These are phyloP conservation scores for Aplodontia rufa DNA, from an alignment of 2,113 vertebrate genomes.

Conservation along the genomic window DNA sequence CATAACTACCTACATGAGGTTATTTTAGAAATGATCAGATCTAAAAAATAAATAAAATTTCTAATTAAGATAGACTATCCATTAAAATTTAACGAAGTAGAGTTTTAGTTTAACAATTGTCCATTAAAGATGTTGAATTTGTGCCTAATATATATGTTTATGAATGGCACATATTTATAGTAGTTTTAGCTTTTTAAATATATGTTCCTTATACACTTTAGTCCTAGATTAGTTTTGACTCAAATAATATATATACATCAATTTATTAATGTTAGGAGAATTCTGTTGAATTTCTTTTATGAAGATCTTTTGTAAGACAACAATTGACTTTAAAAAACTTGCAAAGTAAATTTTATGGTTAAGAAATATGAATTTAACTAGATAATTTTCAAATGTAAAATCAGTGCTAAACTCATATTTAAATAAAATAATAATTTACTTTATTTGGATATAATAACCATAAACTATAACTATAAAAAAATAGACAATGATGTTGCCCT, in stretches of 20 bases:
- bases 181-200: not conserved
- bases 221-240: not conserved
- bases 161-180: not conserved
- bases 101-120: no score
- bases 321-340: not conserved
- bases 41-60: slow-evolving; percentile 18
- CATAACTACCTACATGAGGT: not conserved
- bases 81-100: slow-evolving; percentile 33
- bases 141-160: not conserved
- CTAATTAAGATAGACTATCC: not conserved
- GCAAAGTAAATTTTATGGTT: not conserved
- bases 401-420: not conserved
- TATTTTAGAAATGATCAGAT: not conserved
- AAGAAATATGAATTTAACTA: not conserved
- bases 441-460: not conserved
- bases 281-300: not conserved
- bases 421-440: not conserved
- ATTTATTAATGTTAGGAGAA: not conserved
- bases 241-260: not conserved
- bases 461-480: not conserved
- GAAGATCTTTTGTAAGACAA: not conserved
- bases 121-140: not conserved
- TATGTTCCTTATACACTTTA: not conserved
- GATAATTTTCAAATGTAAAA: not conserved
- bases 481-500: not conserved